Evolutionary conservation across 2,797 vertebrate genomes (phyloP).

Genomic region (Alca torda): DNA sequence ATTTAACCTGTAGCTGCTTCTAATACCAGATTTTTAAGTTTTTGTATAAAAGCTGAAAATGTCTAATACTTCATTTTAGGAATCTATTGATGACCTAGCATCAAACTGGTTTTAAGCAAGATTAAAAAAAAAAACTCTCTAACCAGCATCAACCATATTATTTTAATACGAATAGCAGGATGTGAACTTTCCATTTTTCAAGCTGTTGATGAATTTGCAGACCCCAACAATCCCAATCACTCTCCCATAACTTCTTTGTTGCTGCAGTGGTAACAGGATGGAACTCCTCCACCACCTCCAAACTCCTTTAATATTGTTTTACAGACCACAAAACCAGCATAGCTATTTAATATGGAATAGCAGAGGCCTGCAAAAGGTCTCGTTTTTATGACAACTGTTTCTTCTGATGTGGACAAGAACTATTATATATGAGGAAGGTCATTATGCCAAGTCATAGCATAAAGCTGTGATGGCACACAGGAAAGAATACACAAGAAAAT

Average conservation of each 20-base stretch:
- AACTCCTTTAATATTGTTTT: not conserved
- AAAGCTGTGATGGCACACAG: not conserved
- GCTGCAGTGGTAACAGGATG: not conserved
- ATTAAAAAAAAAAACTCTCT: not conserved
- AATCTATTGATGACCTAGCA: not conserved
- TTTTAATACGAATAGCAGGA: not conserved
- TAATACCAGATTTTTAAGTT: not conserved
- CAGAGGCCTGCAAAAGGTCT: not conserved
- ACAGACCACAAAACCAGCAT: not conserved
- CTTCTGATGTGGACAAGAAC: not conserved
- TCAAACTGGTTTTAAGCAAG: not conserved
- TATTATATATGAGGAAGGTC: not conserved
- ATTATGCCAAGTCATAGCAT: not conserved
- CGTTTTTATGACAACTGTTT: not conserved
- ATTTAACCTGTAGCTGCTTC: not conserved
- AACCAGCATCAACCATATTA: not conserved
- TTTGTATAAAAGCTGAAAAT: not conserved
- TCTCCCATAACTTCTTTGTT: not conserved
- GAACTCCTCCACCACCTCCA: not conserved
- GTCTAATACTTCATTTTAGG: not conserved
- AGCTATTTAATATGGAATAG: not conserved
- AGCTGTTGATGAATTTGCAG: not conserved
- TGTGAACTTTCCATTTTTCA: not conserved
- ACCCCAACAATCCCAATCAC: not conserved
- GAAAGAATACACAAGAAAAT: not conserved